phyloP scores from a whole-genome alignment of 2,888 invertebrate genomes.

The Leptopilina drosophilae region DNA sequence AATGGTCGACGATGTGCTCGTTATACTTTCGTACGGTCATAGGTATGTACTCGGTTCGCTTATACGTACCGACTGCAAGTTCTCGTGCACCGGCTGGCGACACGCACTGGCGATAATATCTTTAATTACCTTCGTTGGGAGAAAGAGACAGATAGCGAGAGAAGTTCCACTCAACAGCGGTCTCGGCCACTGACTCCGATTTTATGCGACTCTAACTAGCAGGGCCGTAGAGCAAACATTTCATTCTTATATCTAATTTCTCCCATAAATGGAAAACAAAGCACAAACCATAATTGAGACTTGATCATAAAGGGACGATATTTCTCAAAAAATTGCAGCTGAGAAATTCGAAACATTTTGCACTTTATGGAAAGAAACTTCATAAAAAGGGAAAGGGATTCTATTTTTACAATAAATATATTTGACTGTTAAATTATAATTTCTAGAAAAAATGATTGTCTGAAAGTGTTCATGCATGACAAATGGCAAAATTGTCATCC shows the following conservation, averaged over 20 bases:
- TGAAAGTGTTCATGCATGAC: too few species aligned
- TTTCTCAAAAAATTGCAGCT: too few species aligned
- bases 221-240: slow-evolving; percentile 33
- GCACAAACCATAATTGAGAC: neutral
- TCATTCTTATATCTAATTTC: neutral
- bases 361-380: too few species aligned
- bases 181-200: slow-evolving; percentile 52
- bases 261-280: too few species aligned
- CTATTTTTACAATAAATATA: too few species aligned
- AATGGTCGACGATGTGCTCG: slow-evolving; percentile 55
- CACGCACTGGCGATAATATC: slow-evolving; percentile 74
- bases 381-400: too few species aligned
- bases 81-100: slow-evolving; percentile 63
- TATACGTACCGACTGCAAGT: slow-evolving; percentile 47
- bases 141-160: slow-evolving; percentile 47
- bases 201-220: slow-evolving; percentile 47
- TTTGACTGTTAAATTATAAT: too few species aligned
- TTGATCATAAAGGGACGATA: too few species aligned
- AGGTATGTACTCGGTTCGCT: slow-evolving; percentile 52
- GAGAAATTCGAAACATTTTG: too few species aligned
- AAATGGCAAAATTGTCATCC: too few species aligned
- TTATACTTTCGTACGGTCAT: slow-evolving; percentile 55
- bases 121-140: slow-evolving; percentile 69
- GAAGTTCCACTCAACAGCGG: slow-evolving; percentile 49
- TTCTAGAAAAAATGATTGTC: too few species aligned